Percentiles rank a stretch among this genome's conserved stretches.
These are phyloP conservation scores for Callyntrura guangdongensis DNA, from an alignment of 2,888 invertebrate genomes.

Conservation along the genomic window DNA sequence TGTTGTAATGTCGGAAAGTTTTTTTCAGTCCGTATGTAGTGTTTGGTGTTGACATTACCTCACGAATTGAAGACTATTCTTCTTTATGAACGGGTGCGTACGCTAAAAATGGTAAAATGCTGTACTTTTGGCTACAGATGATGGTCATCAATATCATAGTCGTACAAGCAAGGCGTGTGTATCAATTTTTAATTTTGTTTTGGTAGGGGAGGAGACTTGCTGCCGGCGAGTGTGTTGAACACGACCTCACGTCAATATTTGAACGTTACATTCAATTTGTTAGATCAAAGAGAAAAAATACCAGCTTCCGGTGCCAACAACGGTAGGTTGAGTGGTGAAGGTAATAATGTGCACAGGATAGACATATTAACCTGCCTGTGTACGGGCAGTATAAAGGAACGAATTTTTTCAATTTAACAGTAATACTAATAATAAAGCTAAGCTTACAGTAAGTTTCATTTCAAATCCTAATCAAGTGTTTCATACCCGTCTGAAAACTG, in stretches of 20 bases:
- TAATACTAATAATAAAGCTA: background rate
- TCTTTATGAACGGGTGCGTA: too few species aligned
- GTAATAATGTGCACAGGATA: slow-evolving; percentile 32
- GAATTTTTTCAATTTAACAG: slow-evolving; percentile 23
- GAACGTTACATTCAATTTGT: slow-evolving; percentile 39
- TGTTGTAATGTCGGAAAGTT: background rate
- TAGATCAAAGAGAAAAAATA: slow-evolving; percentile 67
- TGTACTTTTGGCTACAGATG: too few species aligned
- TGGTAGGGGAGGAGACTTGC: background rate
- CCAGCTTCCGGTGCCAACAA: slow-evolving; percentile 41
- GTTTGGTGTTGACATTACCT: too few species aligned
- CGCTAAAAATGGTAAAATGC: too few species aligned
- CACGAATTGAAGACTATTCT: too few species aligned
- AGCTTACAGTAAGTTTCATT: background rate
- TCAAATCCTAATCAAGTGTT: slow-evolving; percentile 32
- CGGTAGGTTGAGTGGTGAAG: too few species aligned
- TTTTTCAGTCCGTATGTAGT: too few species aligned
- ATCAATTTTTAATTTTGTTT: slow-evolving; percentile 74
- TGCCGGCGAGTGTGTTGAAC: too few species aligned
- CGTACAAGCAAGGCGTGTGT: background rate
- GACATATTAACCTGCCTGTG: too few species aligned
- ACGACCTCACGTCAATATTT: slow-evolving; percentile 1
- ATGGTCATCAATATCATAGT: too few species aligned
- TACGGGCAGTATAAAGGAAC: too few species aligned
- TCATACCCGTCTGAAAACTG: too few species aligned